These are phyloP conservation scores for Urocynchramus pylzowi DNA, from an alignment of 2,113 vertebrate genomes.

Conservation along the genomic window DNA sequence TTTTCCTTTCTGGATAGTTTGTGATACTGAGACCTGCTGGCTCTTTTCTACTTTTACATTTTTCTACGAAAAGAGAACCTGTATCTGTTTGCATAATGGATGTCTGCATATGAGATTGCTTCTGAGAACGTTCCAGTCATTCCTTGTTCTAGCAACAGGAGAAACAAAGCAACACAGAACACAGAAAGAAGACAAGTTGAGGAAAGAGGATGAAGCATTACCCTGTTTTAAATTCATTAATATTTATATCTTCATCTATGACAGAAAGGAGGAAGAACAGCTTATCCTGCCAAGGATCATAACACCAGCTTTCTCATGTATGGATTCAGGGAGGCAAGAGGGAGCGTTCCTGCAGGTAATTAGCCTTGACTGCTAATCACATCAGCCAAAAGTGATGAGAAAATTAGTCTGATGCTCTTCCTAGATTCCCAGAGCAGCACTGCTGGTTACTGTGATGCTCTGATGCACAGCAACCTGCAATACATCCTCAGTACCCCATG, in stretches of 20 bases:
- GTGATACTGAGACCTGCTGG: neutral
- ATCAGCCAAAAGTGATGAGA: constrained; percentile 38
- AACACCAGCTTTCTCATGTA: neutral
- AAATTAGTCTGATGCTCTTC: constrained; percentile 24
- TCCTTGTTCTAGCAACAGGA: neutral
- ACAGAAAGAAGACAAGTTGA: neutral
- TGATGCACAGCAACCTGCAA: neutral
- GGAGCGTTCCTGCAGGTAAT: constrained; percentile 35
- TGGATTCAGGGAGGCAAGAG: neutral
- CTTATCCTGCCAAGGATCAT: neutral
- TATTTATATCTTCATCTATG: neutral
- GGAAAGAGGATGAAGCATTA: neutral
- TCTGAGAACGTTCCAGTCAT: neutral
- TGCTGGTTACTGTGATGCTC: neutral
- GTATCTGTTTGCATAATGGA: neutral
- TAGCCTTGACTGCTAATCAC: constrained; percentile 47
- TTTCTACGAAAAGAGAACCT: neutral
- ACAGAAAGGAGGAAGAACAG: neutral
- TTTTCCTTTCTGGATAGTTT: neutral
- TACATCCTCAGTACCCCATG: neutral
- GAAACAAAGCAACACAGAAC: neutral
- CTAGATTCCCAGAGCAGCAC: neutral
- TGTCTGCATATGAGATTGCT: neutral
- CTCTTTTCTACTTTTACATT: neutral
- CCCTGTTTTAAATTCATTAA: neutral